A percentile compares a stretch with the other conserved stretches of the same genome.
These are phyloP conservation scores for Cosmia trapezina DNA, from an alignment of 2,888 invertebrate genomes.

Conservation along the genomic window DNA sequence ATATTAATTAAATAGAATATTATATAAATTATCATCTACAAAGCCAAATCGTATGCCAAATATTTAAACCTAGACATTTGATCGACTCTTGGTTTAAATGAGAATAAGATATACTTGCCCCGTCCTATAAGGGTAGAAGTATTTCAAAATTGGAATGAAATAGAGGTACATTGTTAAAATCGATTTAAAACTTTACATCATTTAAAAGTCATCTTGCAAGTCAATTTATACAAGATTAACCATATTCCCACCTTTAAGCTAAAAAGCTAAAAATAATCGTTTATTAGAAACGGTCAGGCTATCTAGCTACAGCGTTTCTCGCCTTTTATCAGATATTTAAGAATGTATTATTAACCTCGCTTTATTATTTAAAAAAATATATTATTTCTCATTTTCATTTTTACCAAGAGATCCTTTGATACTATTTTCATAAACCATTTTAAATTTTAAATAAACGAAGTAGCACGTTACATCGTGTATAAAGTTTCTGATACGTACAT, in stretches of 20 bases:
- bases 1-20: constrained; percentile 29
- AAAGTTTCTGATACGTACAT: constrained; percentile 48
- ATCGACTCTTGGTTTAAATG: constrained; percentile 50
- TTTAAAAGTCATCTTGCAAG: background rate
- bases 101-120: background rate
- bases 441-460: constrained; percentile 38
- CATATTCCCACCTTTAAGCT: constrained; percentile 4
- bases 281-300: background rate
- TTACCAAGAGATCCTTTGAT: constrained; percentile 34
- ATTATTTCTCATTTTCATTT: constrained; percentile 25
- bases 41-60: constrained; percentile 87
- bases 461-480: constrained; percentile 20
- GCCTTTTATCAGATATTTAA: background rate
- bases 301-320: background rate
- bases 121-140: background rate
- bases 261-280: background rate
- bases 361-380: background rate
- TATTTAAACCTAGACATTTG: constrained; percentile 69
- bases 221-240: constrained; percentile 20
- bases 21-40: constrained; percentile 49
- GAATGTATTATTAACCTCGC: background rate
- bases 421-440: constrained; percentile 61
- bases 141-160: constrained; percentile 16
- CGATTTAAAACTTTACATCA: background rate
- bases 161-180: background rate